Percentiles rank a stretch among this genome's conserved stretches.
Conservation (phyloP, 2,797 vertebrate species). For the Astyanax mexicanus region DNA sequence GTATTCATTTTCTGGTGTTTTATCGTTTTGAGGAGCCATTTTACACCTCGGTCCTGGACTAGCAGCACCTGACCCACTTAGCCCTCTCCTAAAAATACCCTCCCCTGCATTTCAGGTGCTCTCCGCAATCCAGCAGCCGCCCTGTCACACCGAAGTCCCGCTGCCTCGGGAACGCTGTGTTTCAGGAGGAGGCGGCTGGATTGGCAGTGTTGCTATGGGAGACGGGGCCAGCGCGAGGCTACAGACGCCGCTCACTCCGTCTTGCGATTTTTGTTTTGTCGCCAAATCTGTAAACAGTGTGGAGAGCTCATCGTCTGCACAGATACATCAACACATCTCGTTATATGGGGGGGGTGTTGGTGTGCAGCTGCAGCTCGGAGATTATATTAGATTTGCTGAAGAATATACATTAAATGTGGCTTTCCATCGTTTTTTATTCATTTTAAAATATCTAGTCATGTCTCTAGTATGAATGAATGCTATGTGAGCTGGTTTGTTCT, state of each 20-base stretch:
- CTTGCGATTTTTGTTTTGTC: constrained; percentile 20
- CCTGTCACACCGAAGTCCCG: constrained; percentile 41
- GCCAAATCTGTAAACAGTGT: constrained; percentile 30
- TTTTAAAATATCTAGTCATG: too few relatives aligned
- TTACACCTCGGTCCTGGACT: constrained; percentile 31
- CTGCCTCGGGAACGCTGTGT: constrained; percentile 53
- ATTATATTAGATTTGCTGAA: neutral
- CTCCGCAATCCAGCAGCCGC: constrained; percentile 32
- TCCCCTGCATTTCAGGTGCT: constrained; percentile 16
- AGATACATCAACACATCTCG: neutral
- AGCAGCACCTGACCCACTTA: constrained; percentile 50
- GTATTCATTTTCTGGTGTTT: too few relatives aligned
- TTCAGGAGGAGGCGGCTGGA: constrained; percentile 54
- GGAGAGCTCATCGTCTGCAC: neutral
- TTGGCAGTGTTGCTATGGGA: constrained; percentile 66
- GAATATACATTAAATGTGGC: too few relatives aligned
- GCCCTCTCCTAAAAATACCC: constrained; percentile 47
- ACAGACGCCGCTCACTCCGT: constrained; percentile 33
- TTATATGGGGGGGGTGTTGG: neutral
- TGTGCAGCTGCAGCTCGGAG: neutral
- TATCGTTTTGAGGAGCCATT: too few relatives aligned
- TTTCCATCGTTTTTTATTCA: too few relatives aligned
- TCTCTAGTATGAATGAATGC: too few relatives aligned
- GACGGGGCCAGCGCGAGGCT: constrained; percentile 50
- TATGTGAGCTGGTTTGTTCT: too few relatives aligned